Evolutionary conservation across 2,888 invertebrate species (phyloP).

Genomic region (Odontomyia ornata): DNA sequence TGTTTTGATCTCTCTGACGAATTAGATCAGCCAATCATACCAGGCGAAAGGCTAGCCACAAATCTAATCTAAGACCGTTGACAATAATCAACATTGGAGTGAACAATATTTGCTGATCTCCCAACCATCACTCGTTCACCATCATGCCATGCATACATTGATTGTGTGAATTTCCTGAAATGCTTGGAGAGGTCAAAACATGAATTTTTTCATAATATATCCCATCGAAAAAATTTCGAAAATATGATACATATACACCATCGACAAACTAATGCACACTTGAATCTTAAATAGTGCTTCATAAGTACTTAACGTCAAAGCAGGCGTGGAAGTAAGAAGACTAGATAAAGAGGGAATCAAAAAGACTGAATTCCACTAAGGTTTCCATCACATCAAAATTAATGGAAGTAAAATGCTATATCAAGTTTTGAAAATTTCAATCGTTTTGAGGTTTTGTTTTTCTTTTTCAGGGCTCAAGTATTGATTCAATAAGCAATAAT

Average conservation of each 20-base stretch:
- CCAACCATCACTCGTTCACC: neutral
- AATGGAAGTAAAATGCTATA: too few relatives aligned
- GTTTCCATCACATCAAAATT: too few relatives aligned
- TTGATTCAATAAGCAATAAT: too few relatives aligned
- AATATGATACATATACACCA: slow-evolving; percentile 33
- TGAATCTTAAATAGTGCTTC: slow-evolving; percentile 27
- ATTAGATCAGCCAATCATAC: too few relatives aligned
- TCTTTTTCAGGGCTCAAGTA: too few relatives aligned
- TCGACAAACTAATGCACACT: slow-evolving; percentile 17
- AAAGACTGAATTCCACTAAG: too few relatives aligned
- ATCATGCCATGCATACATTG: neutral
- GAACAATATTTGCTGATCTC: neutral
- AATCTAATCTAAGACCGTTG: too few relatives aligned
- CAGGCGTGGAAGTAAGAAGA: slow-evolving; percentile 20
- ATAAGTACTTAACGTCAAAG: slow-evolving; percentile 16
- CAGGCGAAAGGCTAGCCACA: too few relatives aligned
- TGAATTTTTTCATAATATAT: neutral
- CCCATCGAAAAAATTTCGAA: neutral
- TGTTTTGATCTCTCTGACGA: too few relatives aligned
- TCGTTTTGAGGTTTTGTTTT: too few relatives aligned
- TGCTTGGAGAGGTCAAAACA: neutral
- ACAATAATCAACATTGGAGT: too few relatives aligned
- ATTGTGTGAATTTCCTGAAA: slow-evolving; percentile 12
- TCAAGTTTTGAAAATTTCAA: too few relatives aligned
- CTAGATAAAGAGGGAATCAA: neutral